A percentile compares a stretch with the other conserved stretches of the same genome.
phyloP scores from a whole-genome alignment of 2,797 vertebrate genomes.

The Galago senegalensis region DNA sequence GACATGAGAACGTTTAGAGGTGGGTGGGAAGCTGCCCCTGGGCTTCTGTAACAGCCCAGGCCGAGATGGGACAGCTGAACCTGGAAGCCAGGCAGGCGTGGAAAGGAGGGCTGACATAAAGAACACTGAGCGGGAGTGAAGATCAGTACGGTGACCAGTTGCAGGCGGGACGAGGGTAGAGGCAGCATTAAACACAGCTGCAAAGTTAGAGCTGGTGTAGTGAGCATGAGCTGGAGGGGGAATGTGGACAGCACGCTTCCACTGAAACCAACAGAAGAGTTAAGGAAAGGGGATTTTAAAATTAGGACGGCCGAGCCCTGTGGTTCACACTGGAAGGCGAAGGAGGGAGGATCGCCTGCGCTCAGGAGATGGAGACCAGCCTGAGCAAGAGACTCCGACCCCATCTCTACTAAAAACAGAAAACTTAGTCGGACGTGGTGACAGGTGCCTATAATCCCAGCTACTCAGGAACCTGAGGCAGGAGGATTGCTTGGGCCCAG shows the following conservation, averaged over 20 bases:
- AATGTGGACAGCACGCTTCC: not conserved
- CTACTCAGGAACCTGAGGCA: no score
- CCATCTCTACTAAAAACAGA: no score
- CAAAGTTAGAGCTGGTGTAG: no score
- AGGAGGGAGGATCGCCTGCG: no score
- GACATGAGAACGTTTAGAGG: not conserved
- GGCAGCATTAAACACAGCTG: rapidly evolving
- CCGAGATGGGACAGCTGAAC: not conserved
- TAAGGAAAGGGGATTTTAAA: not conserved
- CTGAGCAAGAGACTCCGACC: no score
- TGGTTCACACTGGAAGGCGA: no score
- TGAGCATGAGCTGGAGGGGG: not conserved
- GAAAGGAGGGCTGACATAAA: not conserved
- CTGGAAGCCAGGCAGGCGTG: not conserved
- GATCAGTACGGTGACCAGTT: rapidly evolving
- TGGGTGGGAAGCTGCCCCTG: not conserved
- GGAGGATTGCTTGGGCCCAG: no score
- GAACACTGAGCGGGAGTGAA: not conserved
- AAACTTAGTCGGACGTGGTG: no score
- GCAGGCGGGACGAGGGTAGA: not conserved
- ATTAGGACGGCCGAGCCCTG: no score
- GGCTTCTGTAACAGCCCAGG: not conserved
- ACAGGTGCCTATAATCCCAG: no score
- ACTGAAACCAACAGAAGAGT: not conserved
- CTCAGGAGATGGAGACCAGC: no score